These are phyloP conservation scores for Saccostrea echinata DNA, from an alignment of 1,140 invertebrate species.

Conservation along the genomic window DNA sequence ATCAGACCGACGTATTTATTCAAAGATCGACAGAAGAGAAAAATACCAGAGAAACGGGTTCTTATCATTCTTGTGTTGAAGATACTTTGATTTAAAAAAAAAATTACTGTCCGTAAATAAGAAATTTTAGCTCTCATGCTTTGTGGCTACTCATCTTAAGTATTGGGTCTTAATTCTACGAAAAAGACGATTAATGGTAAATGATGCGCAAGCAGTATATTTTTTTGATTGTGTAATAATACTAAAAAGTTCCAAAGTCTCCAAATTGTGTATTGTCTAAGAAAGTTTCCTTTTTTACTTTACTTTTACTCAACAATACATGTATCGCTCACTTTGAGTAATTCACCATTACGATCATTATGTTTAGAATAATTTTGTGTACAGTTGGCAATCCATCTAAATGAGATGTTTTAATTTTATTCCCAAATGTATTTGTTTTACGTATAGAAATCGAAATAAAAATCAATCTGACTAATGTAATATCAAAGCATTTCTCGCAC, in stretches of 20 bases:
- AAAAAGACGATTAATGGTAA: background rate
- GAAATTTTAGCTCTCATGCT: background rate
- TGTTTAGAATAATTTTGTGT: background rate
- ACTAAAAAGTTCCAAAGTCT: background rate
- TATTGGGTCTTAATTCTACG: background rate
- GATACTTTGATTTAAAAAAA: background rate
- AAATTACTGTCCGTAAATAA: background rate
- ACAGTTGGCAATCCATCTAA: background rate
- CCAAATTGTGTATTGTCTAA: background rate
- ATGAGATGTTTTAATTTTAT: constrained; percentile 32
- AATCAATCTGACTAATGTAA: constrained; percentile 20
- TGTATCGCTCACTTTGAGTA: background rate
- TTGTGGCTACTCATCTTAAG: background rate
- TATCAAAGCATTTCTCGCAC: background rate
- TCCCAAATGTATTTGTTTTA: constrained; percentile 28
- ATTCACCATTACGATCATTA: background rate
- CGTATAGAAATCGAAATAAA: background rate
- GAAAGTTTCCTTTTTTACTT: background rate
- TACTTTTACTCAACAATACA: background rate
- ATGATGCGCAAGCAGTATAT: background rate
- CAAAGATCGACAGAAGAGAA: background rate
- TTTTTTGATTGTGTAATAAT: background rate
- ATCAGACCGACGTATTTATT: constrained; percentile 1
- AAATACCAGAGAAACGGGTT: background rate
- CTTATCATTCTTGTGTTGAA: background rate